Base-by-base conservation (phyloP, 2,888 invertebrate species). In the Microctonus hyperodae region DNA sequence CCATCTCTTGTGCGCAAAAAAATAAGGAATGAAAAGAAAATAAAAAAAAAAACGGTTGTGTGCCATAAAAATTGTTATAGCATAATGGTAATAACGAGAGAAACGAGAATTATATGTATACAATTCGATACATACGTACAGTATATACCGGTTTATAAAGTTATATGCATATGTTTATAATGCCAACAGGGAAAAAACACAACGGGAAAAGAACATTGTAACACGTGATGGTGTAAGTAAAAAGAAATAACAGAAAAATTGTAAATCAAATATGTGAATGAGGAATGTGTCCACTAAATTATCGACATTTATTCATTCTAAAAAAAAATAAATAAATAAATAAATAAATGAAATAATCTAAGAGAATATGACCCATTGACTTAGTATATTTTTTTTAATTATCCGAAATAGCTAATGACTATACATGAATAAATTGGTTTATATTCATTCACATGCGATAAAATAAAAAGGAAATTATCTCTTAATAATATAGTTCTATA, bases 201-300 rank as follows among this genome's bases (percentile, higher is more conserved):
- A 20, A 33, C 56, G 40, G 40, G 40, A 16, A 44, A 44, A 44
- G 40, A 44, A 16, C 40, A 40, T 44, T 44, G 16, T 44, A 40
- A 44, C 16, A 7, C 7, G 10, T 35, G 35, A 1, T 44, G 40
- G n/a, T 44, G 40, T 20, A 22, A 61, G 51, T 48, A 22, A 13
- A 22, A 13, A 23, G 23, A n/a, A 35, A 20, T 7, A 51, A 51
- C 37, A 56, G 31, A 33, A 61, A 20, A 60, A 35, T 59, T 76
- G 71, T 79, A 76, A 79, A 78, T 79, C 69, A 72, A 74, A 77
- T 74, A 75, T 74, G 78, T 74, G 76, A 77, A 78, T 75, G 50
- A 66, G 78, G 78, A 79, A 78, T 77, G 37, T 37, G 75, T 73
- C 70, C 72, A 72, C 69, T 78, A 78, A 77, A 79, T 79, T 77